phyloP scores from a whole-genome alignment of 2,113 vertebrate species.

The Corvus hawaiiensis region DNA sequence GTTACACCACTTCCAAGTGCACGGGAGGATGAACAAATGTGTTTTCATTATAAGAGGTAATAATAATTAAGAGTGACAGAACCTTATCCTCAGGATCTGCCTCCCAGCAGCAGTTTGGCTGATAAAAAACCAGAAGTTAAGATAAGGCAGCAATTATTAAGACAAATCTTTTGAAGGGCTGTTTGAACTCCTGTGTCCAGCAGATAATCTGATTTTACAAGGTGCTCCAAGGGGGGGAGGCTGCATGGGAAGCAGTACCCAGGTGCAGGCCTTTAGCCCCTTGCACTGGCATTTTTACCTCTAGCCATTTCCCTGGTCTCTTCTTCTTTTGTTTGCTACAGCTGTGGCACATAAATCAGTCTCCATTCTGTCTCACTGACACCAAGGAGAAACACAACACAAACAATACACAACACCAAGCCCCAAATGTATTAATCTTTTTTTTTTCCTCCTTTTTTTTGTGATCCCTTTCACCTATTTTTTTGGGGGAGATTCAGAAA shows the following conservation, averaged over 20 bases:
- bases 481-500: constrained; percentile 17
- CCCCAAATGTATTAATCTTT: constrained; percentile 43
- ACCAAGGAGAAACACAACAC: constrained; percentile 36
- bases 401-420: constrained; percentile 41
- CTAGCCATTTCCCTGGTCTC: constrained; percentile 50
- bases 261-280: constrained; percentile 75
- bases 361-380: constrained; percentile 56
- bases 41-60: constrained; percentile 61
- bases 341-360: constrained; percentile 67
- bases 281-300: constrained; percentile 65
- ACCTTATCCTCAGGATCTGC: constrained; percentile 58
- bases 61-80: constrained; percentile 65
- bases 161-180: constrained; percentile 66
- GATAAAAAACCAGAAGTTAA: constrained; percentile 62
- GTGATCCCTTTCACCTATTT: constrained; percentile 8
- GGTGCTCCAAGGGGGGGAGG: constrained; percentile 14
- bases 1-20: constrained; percentile 35
- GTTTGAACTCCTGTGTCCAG: constrained; percentile 62
- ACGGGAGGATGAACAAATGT: constrained; percentile 45
- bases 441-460: background rate
- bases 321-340: constrained; percentile 68
- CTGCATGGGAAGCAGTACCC: constrained; percentile 56
- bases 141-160: constrained; percentile 67
- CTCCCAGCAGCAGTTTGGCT: constrained; percentile 49
- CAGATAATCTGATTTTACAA: constrained; percentile 70